phyloP scores from a whole-genome alignment of 2,888 invertebrate species.

The Trisateles emortualis region DNA sequence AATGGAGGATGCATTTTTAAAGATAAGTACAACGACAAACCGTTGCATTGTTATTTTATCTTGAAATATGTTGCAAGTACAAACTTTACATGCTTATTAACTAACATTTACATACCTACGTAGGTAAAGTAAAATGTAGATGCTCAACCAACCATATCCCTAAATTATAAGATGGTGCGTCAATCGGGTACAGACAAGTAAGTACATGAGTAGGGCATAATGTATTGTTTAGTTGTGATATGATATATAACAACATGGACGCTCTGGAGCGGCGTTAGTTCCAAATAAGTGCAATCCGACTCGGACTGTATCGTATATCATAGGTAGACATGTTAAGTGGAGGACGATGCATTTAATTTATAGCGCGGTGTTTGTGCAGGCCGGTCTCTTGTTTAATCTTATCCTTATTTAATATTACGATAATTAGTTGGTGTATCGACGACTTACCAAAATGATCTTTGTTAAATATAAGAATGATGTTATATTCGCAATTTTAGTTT shows the following conservation, averaged over 20 bases:
- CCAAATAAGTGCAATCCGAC: conserved; percentile 76
- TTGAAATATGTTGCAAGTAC: conserved; percentile 3
- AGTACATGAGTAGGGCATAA: conserved; percentile 67
- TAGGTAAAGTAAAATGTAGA: conserved; percentile 59
- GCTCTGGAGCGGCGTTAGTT: conserved; percentile 63
- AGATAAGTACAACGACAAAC: conserved; percentile 6
- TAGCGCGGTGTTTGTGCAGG: conserved; percentile 61
- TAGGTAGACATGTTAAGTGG: conserved; percentile 83
- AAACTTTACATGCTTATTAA: conserved; percentile 19
- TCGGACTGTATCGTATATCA: conserved; percentile 78
- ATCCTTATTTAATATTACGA: conserved; percentile 37
- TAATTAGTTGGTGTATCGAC: conserved; percentile 12
- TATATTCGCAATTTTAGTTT: conserved; percentile 21
- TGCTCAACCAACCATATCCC: conserved; percentile 78
- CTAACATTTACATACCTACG: too few species aligned
- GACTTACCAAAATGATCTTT: conserved; percentile 21
- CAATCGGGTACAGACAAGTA: conserved; percentile 65
- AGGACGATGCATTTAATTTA: conserved; percentile 82
- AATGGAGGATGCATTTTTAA: background rate
- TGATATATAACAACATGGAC: conserved; percentile 70
- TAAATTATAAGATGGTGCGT: conserved; percentile 74
- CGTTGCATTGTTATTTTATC: background rate
- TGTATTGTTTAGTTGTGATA: conserved; percentile 82
- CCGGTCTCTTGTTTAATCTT: conserved; percentile 58
- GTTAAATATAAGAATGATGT: conserved; percentile 22